These are phyloP conservation scores for Caloenas nicobarica DNA, from an alignment of 2,113 vertebrate species.

Conservation along the genomic window DNA sequence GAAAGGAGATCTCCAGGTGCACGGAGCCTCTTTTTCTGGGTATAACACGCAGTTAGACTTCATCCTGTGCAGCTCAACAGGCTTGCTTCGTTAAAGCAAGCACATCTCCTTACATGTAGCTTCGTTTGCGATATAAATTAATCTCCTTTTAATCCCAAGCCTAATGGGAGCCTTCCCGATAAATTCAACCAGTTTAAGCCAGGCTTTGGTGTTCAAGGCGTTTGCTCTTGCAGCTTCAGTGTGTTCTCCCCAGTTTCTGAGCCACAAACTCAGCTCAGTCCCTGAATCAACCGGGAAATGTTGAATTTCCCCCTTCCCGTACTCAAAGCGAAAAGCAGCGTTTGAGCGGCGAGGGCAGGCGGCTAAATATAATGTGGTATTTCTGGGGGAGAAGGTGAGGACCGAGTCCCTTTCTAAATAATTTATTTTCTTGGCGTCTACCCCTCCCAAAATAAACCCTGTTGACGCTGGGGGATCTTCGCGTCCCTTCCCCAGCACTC, in stretches of 20 bases:
- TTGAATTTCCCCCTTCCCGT: no score
- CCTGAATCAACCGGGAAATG: fast-evolving
- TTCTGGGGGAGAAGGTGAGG: neutral
- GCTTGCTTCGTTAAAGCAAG: neutral
- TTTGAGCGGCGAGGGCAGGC: neutral
- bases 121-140: fast-evolving
- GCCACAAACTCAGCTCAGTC: fast-evolving
- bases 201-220: neutral
- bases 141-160: neutral
- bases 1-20: neutral
- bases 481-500: fast-evolving
- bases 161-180: neutral
- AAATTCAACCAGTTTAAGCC: neutral
- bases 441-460: fast-evolving
- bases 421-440: fast-evolving
- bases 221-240: no score
- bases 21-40: neutral
- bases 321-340: neutral
- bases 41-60: no score
- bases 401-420: fast-evolving
- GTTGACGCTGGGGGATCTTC: fast-evolving
- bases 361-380: neutral
- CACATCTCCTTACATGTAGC: neutral
- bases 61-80: neutral
- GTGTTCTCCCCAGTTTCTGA: no score